Evolutionary conservation across 1,140 invertebrate genomes (phyloP).

Genomic region (Drosophila erecta): DNA sequence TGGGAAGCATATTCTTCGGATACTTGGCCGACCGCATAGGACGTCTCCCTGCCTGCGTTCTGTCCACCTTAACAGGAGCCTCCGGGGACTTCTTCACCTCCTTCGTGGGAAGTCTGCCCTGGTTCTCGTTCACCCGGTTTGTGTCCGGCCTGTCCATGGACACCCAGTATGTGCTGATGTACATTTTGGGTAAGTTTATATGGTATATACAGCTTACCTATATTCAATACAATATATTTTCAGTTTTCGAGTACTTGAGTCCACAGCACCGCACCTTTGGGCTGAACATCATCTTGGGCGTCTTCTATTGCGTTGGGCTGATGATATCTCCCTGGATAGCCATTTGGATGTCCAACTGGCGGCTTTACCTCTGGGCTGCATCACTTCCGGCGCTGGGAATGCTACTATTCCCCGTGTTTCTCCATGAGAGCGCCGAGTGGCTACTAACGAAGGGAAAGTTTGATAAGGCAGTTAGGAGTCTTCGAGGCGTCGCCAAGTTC

Average conservation of each 20-base stretch:
- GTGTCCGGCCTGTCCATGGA: conserved; percentile 87
- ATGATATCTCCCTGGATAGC: conserved; percentile 86
- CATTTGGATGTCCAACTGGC: conserved; percentile 86
- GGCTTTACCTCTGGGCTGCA: conserved; percentile 85
- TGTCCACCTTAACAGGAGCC: conserved; percentile 85
- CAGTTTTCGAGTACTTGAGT: conserved; percentile 87
- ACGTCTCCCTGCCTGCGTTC: conserved; percentile 86
- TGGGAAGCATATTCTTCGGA: conserved; percentile 87
- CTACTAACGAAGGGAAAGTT: conserved; percentile 86
- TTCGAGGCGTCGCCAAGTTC: conserved; percentile 86
- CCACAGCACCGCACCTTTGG: conserved; percentile 86
- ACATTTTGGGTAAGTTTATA: conserved; percentile 88
- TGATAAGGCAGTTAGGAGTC: conserved; percentile 85
- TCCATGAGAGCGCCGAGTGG: conserved; percentile 88
- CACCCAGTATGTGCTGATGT: conserved; percentile 87
- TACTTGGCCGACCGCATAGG: conserved; percentile 86
- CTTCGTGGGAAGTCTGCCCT: conserved; percentile 84
- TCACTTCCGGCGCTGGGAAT: conserved; percentile 85
- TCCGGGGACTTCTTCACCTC: conserved; percentile 86
- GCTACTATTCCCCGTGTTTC: conserved; percentile 85
- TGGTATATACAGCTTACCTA: too few species aligned
- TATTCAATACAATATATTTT: too few species aligned
- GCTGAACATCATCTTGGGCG: conserved; percentile 86
- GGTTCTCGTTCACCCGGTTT: conserved; percentile 86
- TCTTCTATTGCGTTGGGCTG: conserved; percentile 86